A percentile compares a stretch with the other conserved stretches of the same genome.
Conservation (phyloP, 2,113 vertebrate species). For the Limanda limanda region DNA sequence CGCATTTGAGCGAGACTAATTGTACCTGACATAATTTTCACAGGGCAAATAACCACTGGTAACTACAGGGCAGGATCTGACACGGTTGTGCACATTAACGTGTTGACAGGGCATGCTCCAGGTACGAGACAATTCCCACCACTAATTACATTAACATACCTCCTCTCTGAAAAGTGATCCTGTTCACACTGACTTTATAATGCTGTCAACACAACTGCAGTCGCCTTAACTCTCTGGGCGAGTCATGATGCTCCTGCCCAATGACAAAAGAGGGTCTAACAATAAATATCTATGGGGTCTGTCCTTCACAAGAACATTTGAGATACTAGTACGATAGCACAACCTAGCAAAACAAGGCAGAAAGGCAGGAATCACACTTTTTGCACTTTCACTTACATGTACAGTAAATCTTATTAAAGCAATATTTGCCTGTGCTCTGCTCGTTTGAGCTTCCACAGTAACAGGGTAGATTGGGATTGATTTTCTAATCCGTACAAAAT, state of each 20-base stretch:
- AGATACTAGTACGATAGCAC: not conserved
- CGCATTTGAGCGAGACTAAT: slow-evolving; percentile 50
- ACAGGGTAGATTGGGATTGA: not conserved
- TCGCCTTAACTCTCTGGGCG: slow-evolving; percentile 7
- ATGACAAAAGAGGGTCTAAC: not conserved
- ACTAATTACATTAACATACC: slow-evolving; percentile 39
- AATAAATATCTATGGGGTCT: not conserved
- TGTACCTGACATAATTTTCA: slow-evolving; percentile 57
- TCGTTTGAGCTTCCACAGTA: not conserved
- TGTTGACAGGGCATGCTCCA: slow-evolving; percentile 47
- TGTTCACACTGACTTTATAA: slow-evolving; percentile 7
- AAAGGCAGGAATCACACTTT: not conserved
- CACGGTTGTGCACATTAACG: slow-evolving; percentile 36
- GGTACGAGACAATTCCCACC: slow-evolving; percentile 35
- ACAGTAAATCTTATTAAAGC: not conserved
- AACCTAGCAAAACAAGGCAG: not conserved
- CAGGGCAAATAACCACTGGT: slow-evolving; percentile 45
- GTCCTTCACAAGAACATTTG: not conserved
- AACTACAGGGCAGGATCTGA: slow-evolving; percentile 36
- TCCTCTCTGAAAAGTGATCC: slow-evolving; percentile 27
- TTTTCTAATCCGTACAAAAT: not conserved
- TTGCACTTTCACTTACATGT: too few relatives aligned
- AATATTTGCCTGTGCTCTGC: not conserved
- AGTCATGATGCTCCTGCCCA: slow-evolving; percentile 7
- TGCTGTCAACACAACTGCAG: slow-evolving; percentile 7